These are phyloP conservation scores for Eunapius fragilis DNA, from an alignment of 37 sponge, comb jelly and placozoan genomes.

Conservation along the genomic window DNA sequence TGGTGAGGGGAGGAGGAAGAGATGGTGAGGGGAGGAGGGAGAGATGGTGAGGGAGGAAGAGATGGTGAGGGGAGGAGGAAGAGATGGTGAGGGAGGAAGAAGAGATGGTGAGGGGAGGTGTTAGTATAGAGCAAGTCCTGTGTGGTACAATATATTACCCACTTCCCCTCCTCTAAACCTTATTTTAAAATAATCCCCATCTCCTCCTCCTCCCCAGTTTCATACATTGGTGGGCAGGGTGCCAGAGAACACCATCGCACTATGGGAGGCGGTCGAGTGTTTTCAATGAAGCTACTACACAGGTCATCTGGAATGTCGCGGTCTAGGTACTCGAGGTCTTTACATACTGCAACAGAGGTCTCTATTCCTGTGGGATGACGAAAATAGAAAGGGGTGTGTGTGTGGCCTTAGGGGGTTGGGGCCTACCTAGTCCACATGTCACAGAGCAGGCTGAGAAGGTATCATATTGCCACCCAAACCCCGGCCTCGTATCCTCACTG, in stretches of 20 bases:
- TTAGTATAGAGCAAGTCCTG: too few species aligned
- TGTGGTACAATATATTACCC: not conserved
- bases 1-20: not conserved
- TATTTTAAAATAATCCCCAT: too few species aligned
- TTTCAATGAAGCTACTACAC: slow-evolving; percentile 1
- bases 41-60: too few species aligned
- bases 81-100: not conserved
- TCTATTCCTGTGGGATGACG: not conserved
- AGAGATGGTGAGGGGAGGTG: not conserved
- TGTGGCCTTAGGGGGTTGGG: not conserved
- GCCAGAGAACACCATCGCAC: not conserved
- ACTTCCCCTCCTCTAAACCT: too few species aligned
- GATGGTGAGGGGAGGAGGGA: not conserved
- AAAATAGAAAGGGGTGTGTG: not conserved
- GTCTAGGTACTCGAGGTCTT: slow-evolving; percentile 20
- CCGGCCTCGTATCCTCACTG: not conserved
- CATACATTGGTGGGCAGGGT: slow-evolving; percentile 34
- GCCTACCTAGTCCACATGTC: slow-evolving; percentile 43
- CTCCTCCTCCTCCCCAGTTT: not conserved
- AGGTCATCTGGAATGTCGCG: slow-evolving; percentile 19
- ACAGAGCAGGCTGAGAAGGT: slow-evolving; percentile 51
- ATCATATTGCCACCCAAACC: slow-evolving; percentile 15
- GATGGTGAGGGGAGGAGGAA: not conserved
- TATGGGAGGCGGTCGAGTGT: slow-evolving; percentile 3
- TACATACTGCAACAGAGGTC: slow-evolving; percentile 15